Evolutionary conservation across 2,797 vertebrate genomes (phyloP), one percentile per base, ranked within the genome.

Genomic region (Acipenser transmontanus): DNA sequence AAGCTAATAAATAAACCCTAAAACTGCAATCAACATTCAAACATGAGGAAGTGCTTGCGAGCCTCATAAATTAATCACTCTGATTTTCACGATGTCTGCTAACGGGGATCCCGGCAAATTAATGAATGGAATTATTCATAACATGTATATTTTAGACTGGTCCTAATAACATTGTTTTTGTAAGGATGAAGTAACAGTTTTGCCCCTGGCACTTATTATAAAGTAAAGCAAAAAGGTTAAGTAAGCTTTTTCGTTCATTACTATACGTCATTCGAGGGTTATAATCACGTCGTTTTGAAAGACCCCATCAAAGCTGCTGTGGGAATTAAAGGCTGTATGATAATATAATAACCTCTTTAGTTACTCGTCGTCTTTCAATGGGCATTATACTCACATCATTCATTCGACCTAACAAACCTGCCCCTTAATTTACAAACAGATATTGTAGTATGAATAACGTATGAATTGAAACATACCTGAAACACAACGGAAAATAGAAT

Each of bases 91-190:
- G 77, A 71, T 74, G 81, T 81, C 82, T 81, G 73, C 81, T 82
- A 87, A 87, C 74, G 76, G 84, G 82, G 86, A 91, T 87, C 85
- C 83, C 82, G 76, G 84, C 68, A 75, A 86, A 91, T 88, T 84
- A 91, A 90, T 92, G 89, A 90, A 90, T 88, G 87, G 86, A 87
- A 90, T 91, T 86, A 91, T 88, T 91, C 84, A 89, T 83, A 89
- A 86, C 79, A 80, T 88, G 84, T 81, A 82, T 85, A 87, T 89
- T 79, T 80, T 78, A 68, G 83, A 88, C 84, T 89, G 87, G 77
- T 84, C 84, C 83, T 80, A 82, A 85, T 87, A 88, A 88, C 80
- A 82, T 82, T 90, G 89, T 91, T 93, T 90, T 89, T 85, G 72
- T 91, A 89, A 80, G 89, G 86, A 87, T 87, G 84, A 79, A 68